These are phyloP conservation scores for Notolabrus celidotus DNA, from an alignment of 2,797 vertebrate genomes.

Conservation along the genomic window DNA sequence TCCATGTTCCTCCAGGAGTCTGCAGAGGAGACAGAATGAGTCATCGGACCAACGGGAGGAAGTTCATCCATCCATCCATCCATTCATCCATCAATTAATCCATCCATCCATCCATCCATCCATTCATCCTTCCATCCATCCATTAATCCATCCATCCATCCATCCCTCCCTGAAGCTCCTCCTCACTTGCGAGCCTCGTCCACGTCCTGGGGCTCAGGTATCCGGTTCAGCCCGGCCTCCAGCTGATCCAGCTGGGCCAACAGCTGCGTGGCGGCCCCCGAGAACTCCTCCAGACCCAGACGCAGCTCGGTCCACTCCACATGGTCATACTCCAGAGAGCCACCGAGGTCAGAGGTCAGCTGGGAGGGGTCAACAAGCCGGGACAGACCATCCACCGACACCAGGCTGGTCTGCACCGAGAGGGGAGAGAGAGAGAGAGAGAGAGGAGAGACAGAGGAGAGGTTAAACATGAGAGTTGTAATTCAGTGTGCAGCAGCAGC, in stretches of 20 bases:
- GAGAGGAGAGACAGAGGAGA: neutral
- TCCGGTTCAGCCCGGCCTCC: conserved; percentile 92
- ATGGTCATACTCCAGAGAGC: conserved; percentile 96
- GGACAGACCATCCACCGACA: conserved; percentile 96
- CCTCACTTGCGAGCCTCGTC: conserved; percentile 91
- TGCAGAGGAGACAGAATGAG: conserved; percentile 16
- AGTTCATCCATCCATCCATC: too few relatives aligned
- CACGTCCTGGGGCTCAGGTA: conserved; percentile 93
- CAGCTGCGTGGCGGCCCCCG: conserved; percentile 92
- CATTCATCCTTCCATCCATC: too few relatives aligned
- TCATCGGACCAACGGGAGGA: too few relatives aligned
- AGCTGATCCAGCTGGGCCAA: conserved; percentile 95
- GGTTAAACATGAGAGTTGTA: too few relatives aligned
- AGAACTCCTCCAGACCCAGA: conserved; percentile 96
- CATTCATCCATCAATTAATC: too few relatives aligned
- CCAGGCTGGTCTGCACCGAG: conserved; percentile 92
- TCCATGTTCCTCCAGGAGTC: conserved; percentile 94
- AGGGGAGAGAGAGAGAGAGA: conserved; percentile 1
- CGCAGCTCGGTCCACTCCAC: conserved; percentile 98
- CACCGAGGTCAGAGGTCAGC: conserved; percentile 95
- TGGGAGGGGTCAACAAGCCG: conserved; percentile 97
- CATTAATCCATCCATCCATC: too few relatives aligned
- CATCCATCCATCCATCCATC: too few relatives aligned
- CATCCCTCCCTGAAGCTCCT: too few relatives aligned
- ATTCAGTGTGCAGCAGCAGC: too few relatives aligned